Percentiles rank a stretch among this genome's conserved stretches.
Evolutionary conservation across 2,888 invertebrate genomes (phyloP).

Genomic region (Dynastes maya): DNA sequence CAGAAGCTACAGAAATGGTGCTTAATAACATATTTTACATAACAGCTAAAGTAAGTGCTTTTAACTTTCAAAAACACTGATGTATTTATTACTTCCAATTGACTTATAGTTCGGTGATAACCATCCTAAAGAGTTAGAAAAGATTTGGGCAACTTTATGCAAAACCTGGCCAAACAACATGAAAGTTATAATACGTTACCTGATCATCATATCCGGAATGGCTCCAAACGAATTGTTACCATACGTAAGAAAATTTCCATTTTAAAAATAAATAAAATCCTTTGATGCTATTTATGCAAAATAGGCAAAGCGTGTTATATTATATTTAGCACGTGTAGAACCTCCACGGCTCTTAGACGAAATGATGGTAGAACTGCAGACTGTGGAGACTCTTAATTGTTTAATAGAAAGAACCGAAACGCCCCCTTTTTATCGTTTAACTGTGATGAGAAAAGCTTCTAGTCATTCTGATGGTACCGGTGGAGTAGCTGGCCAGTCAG

Average conservation of each 20-base stretch:
- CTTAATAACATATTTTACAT: slow-evolving; percentile 98
- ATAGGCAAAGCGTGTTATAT: slow-evolving; percentile 94
- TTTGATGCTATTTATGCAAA: slow-evolving; percentile 33
- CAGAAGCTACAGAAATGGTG: slow-evolving; percentile 99
- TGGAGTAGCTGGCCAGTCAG: slow-evolving; percentile 71
- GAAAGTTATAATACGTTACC: slow-evolving; percentile 95
- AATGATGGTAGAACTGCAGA: slow-evolving; percentile 97
- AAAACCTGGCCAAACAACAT: slow-evolving; percentile 98
- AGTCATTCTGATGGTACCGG: slow-evolving; percentile 82
- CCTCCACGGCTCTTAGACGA: slow-evolving; percentile 96
- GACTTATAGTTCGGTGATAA: slow-evolving; percentile 89
- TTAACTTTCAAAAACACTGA: background rate
- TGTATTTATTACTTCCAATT: background rate
- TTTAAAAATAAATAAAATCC: background rate
- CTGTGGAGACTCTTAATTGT: slow-evolving; percentile 96
- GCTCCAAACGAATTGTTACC: slow-evolving; percentile 95
- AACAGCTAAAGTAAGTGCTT: slow-evolving; percentile 87
- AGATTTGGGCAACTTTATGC: slow-evolving; percentile 96
- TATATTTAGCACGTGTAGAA: slow-evolving; percentile 93
- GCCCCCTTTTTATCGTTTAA: slow-evolving; percentile 97
- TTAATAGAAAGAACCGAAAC: slow-evolving; percentile 97
- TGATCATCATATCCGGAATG: slow-evolving; percentile 97
- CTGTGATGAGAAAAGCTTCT: slow-evolving; percentile 91
- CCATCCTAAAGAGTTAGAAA: slow-evolving; percentile 95
- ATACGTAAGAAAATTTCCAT: slow-evolving; percentile 79